Evolutionary conservation across 2,113 vertebrate species (phyloP), one percentile per base, ranked within the genome.

Genomic region (Silurus glanis): DNA sequence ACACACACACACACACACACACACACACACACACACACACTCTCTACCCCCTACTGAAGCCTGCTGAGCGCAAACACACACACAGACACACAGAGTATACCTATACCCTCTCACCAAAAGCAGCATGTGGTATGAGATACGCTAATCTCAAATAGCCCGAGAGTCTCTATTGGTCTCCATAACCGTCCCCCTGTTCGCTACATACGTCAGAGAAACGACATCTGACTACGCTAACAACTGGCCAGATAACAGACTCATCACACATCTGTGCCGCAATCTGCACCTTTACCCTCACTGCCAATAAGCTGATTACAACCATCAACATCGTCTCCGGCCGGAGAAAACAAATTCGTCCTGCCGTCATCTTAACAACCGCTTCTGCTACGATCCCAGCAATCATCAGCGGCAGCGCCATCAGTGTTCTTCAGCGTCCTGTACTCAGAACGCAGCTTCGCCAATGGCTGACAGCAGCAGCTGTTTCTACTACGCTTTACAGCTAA

Each of bases 401-500:
- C 84, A 51, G 74, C 62, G 58, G 51, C 56, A 21, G 53, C 45
- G 5, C 4, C 51, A 51, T 80, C 71, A 53, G 16, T 19, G 17
- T 58, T 72, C 56, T 74, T 83, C 81, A 83, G 53, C 56, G 21
- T 10, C 83, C 19, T 75, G 28, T 75, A 61, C 83, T 61, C 83
- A 49, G 19, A 45, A 45, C 19, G 23, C 58, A 9, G 28, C 55
- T 49, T 49, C 47, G 61, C 69, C 78, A 25, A 59, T 61, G 83
- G 67, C 69, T 61, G 47, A 84, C 61, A 75, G 80, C 62, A 83
- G 80, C 23, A 59, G 82, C 69, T 85, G 67, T 80, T 82, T 76
- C 74, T 69, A 83, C 82, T 83, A 75, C 74, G 84, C 61, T 58
- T 76, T 84, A 84, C 76, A 76, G 85, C 72, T 82, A 80, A 89